Evolutionary conservation across 2,797 vertebrate species (phyloP), one percentile per base, ranked within the genome.

Genomic region (Sebastes paucispinis): DNA sequence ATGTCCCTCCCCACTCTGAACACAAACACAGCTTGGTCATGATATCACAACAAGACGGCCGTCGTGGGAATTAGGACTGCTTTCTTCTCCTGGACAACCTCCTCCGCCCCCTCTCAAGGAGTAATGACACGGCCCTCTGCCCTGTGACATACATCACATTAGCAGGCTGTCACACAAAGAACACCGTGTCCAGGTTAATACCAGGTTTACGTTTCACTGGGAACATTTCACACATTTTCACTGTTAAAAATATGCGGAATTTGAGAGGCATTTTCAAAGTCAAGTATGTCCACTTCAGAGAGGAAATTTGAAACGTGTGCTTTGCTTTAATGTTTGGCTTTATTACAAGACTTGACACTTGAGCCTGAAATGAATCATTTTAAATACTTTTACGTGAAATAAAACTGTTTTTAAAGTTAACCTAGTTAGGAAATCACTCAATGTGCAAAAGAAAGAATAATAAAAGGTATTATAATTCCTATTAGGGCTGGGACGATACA

Each of bases 141-240:
- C 88, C 90, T 85, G 78, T 70, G 81, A 92, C 87, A 91, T 89
- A 75, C 87, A 93, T 90, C 92, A 89, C 87, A 82, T 94, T 93
- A 93, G 91, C 82, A 43, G 76, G 57, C 80, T 77, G 88, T 90
- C 92, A 90, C 87, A 92, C 84, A 85, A 83, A 90, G 89, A 82
- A 68, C 79, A 80, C 78, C 65, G 58, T 87, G 89, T 87, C 90
- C 90, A 86, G 79, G 85, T 91, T 88, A 89, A 90, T 77, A 69
- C 66, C 59, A 84, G 87, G 90, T 92, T 93, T 92, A 79, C n/a
- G 25, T 93, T 93, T 87, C 90, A 88, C 85, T 77, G 70, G 67
- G 88, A 90, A 85, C 69, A 80, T 86, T 91, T 91, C 82, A 83
- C 88, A 91, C 88, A 77, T 91, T 88, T 85, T 85, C 73, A 91